These are phyloP conservation scores for Bombus fervidus DNA, from an alignment of 1,140 invertebrate species.

Conservation along the genomic window DNA sequence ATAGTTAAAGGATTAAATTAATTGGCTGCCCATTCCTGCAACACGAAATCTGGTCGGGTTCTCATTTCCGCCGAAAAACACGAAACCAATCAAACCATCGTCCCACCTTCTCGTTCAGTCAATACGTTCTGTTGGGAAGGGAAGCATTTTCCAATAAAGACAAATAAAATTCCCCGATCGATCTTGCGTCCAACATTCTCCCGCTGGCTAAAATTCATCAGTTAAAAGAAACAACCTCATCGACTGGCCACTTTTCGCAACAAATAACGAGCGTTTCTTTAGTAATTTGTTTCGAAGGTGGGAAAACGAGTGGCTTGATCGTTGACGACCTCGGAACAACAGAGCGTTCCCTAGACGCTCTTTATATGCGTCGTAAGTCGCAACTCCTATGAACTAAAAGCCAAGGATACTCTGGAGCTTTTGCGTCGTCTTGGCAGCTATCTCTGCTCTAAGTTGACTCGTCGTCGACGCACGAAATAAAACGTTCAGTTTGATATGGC, in stretches of 20 bases:
- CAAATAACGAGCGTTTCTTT: not conserved
- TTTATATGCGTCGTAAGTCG: not conserved
- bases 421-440: not conserved
- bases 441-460: not conserved
- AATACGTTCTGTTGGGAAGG: not conserved
- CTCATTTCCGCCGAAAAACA: conserved; percentile 13
- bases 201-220: no score
- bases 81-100: not conserved
- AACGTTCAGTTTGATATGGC: not conserved
- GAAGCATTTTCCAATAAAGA: not conserved
- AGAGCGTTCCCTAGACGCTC: conserved; percentile 1
- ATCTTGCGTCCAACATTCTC: not conserved
- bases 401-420: no score
- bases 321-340: not conserved
- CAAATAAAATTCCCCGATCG: not conserved
- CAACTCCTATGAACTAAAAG: not conserved
- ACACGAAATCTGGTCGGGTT: not conserved
- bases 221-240: not conserved
- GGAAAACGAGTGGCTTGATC: not conserved
- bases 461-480: not conserved
- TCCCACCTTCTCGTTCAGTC: not conserved
- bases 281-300: not conserved
- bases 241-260: not conserved
- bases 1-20: not conserved
- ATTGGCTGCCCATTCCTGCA: not conserved